These are phyloP conservation scores for Thryonomys swinderianus DNA, from an alignment of 2,113 vertebrate species.

Conservation along the genomic window DNA sequence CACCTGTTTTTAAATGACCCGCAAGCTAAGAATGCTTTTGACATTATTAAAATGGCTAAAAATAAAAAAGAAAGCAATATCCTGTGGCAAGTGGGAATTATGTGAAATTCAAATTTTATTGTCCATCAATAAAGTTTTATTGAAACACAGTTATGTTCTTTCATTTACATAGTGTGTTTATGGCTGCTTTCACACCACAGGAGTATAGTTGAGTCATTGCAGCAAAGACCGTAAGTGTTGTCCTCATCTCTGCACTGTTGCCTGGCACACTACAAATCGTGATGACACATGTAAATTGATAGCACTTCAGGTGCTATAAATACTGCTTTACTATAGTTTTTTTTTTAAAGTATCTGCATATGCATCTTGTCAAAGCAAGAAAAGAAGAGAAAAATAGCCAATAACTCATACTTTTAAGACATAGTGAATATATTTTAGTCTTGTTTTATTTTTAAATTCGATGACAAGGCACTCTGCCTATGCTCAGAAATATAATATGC, in stretches of 20 bases:
- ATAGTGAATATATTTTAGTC: not conserved
- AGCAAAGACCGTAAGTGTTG: not conserved
- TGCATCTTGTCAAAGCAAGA: not conserved
- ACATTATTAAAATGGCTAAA: slow-evolving; percentile 25
- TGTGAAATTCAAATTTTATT: slow-evolving; percentile 54
- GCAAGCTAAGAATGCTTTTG: slow-evolving; percentile 46
- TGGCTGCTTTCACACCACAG: not conserved
- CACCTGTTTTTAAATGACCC: slow-evolving; percentile 7
- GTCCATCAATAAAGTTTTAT: slow-evolving; percentile 63
- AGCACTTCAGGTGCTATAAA: not conserved
- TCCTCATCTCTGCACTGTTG: not conserved
- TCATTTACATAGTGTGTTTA: not conserved
- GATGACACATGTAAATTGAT: not conserved
- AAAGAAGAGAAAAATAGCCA: not conserved
- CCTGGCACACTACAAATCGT: not conserved
- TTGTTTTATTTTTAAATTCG: not conserved
- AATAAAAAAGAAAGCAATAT: slow-evolving; percentile 31
- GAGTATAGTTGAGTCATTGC: not conserved
- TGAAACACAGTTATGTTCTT: not conserved
- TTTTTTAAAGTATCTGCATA: not conserved
- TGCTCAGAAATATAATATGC: not conserved
- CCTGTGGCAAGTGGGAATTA: slow-evolving; percentile 45
- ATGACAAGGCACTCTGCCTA: not conserved
- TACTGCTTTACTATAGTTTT: not conserved
- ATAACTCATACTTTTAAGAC: not conserved